Evolutionary conservation across 2,113 vertebrate species (phyloP).

Genomic region (Laticauda laticaudata): DNA sequence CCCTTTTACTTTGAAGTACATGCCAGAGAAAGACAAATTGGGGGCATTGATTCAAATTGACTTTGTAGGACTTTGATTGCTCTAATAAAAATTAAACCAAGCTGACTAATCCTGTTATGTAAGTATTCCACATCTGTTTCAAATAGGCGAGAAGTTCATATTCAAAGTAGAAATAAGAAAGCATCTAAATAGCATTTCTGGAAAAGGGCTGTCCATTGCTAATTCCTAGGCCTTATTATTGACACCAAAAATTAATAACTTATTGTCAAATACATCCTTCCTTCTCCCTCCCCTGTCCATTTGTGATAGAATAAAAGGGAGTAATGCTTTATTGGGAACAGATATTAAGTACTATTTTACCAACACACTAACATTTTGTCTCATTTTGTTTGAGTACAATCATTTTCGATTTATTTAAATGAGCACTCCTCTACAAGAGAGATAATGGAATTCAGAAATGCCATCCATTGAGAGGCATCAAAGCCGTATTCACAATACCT

Average conservation of each 20-base stretch:
- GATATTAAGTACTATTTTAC: constrained; percentile 9
- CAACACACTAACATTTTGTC: not conserved
- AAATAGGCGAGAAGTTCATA: not conserved
- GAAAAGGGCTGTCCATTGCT: not conserved
- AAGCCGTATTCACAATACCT: not conserved
- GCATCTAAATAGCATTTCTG: not conserved
- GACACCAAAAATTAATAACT: not conserved
- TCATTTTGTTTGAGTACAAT: constrained; percentile 14
- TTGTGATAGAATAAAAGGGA: constrained; percentile 2
- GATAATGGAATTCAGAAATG: not conserved
- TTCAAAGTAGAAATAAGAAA: not conserved
- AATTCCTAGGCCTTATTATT: constrained; percentile 5
- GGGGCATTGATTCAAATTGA: not conserved
- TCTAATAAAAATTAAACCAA: constrained; percentile 4
- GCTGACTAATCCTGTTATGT: not conserved
- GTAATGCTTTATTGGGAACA: not conserved
- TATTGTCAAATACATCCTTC: not conserved
- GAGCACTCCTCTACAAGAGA: not conserved
- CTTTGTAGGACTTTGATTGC: not conserved
- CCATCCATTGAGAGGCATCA: not conserved
- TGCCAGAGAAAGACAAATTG: not conserved
- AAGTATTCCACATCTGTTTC: not conserved
- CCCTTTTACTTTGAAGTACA: not conserved
- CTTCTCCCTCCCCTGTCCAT: not conserved
- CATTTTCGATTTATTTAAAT: constrained; percentile 4